Base-by-base conservation (phyloP, 2,113 vertebrate species). In the Nibea coibor region DNA sequence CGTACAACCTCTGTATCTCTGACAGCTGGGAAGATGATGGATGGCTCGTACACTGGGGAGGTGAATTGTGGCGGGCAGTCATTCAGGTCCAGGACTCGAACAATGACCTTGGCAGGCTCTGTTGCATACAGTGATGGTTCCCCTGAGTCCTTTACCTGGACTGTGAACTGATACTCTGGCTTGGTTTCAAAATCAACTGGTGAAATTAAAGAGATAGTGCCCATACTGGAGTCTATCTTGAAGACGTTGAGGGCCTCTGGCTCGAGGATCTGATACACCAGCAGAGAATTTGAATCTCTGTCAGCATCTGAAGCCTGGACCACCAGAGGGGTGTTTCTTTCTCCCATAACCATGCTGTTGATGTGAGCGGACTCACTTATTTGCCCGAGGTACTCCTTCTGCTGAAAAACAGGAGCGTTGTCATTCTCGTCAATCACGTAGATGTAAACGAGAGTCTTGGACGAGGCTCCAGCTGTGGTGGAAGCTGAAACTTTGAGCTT, bases 351-450 rank as follows among this genome's bases (percentile, higher is more conserved):
- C 95, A 99, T 96, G 93, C 96, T 98, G 78, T 96, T 95, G 7
- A 94, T 8, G 7, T 92, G 94, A n/a, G 96, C 94, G 0, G 96
- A 95, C 92, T 99, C 98, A 51, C 94, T 96, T 76, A 99, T 95
- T 77, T 96, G 95, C 1, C 98, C 98, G 4, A 93, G 0, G 2
- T 98, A 98, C 1, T 89, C 91, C 15, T 72, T 75, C 70, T 95
- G 95, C 58, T 89, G 48, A 20, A 99, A 98, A 74, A 92, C 4
- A 0, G 98, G 98, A 0, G 92, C 74, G 1, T 98, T 98, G 91
- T 99, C 98, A 4, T 99, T 99, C 91, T 97, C 96, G 20, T 99
- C 98, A 50, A 97, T 94, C 65, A 99, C 91, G 12, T 97, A 97
- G 74, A 99, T 85, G 42, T 95, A 88, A 43, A 97, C 95, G 0